These are phyloP conservation scores for Falcunculus frontatus DNA, from an alignment of 2,113 vertebrate species.

Conservation along the genomic window DNA sequence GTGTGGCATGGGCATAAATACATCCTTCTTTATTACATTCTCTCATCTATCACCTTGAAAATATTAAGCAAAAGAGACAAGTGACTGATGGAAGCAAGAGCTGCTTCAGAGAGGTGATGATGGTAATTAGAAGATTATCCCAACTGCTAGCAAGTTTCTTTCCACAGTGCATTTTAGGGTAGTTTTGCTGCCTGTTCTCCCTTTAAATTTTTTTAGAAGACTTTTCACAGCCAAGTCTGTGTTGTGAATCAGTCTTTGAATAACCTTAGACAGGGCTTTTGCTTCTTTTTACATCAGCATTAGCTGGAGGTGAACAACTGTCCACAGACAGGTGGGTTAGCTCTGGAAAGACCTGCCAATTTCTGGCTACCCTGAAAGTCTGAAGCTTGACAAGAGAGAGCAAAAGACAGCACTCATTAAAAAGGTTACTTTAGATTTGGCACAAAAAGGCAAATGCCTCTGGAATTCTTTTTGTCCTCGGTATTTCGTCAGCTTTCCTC, in stretches of 20 bases:
- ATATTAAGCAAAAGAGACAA: background rate
- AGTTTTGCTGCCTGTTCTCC: background rate
- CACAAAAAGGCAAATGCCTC: slow-evolving; percentile 37
- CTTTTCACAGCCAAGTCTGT: background rate
- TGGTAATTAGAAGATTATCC: background rate
- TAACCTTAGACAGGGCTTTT: background rate
- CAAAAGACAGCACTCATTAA: slow-evolving; percentile 15
- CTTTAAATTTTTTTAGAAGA: background rate
- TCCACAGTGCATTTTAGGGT: background rate
- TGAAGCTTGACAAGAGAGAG: slow-evolving; percentile 9
- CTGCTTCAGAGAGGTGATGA: background rate
- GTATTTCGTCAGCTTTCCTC: slow-evolving; percentile 23
- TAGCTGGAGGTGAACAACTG: background rate
- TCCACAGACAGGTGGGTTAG: background rate
- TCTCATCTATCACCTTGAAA: background rate
- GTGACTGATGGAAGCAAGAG: background rate
- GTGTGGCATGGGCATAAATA: background rate
- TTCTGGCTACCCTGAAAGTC: background rate
- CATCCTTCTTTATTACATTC: background rate
- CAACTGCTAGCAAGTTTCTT: background rate
- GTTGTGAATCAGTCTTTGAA: background rate
- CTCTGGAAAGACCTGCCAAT: background rate
- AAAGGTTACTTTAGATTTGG: slow-evolving; percentile 32
- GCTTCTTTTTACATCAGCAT: background rate
- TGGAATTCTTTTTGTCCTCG: slow-evolving; percentile 19